These are phyloP conservation scores for Chiloscyllium punctatum DNA, from an alignment of 2,797 vertebrate species.

Conservation along the genomic window DNA sequence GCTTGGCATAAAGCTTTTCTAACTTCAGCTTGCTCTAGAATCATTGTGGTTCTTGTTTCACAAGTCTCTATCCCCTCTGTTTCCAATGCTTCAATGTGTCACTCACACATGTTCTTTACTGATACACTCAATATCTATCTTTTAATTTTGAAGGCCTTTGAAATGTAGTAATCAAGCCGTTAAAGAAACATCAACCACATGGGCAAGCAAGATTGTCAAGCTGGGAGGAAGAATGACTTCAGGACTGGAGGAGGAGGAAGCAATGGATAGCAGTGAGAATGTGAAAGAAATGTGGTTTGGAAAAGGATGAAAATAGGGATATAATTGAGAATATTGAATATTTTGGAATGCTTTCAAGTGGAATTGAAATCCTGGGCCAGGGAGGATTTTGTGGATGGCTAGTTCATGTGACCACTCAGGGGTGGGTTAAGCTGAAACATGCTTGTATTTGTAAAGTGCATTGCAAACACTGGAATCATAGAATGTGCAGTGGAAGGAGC, in stretches of 20 bases:
- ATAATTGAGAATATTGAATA: too few species aligned
- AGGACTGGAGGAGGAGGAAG: too few species aligned
- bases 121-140: neutral
- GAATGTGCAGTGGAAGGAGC: neutral
- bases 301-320: neutral
- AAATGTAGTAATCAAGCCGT: neutral
- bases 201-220: neutral
- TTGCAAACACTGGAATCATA: neutral
- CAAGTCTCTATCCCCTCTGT: neutral
- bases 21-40: too few species aligned
- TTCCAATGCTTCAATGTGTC: neutral
- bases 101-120: neutral
- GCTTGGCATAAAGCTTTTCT: too few species aligned
- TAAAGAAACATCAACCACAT: neutral
- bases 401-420: neutral
- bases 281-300: neutral
- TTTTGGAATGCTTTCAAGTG: too few species aligned
- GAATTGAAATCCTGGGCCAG: neutral
- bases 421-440: neutral
- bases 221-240: too few species aligned
- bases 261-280: neutral
- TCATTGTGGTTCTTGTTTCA: too few species aligned
- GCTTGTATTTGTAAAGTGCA: neutral
- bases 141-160: too few species aligned
- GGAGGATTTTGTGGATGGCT: neutral